Percentiles rank a stretch among this genome's conserved stretches.
Conservation (phyloP, 2,888 invertebrate species). For the Alloscopus bannaensis region DNA sequence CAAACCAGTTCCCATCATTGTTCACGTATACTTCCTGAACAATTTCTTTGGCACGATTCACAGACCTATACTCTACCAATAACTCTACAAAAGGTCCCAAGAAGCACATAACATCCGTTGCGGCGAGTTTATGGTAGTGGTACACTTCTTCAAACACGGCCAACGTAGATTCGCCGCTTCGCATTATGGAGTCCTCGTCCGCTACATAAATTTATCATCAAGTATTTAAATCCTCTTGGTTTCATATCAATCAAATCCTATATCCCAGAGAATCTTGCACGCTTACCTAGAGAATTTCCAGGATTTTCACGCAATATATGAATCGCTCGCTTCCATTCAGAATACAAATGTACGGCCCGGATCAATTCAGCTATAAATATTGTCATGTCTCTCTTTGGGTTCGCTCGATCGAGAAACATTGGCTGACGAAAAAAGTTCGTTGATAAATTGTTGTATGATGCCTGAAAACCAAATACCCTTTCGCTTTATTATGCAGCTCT, state of each 20-base stretch:
- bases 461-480: too few relatives aligned
- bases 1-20: conserved; percentile 55
- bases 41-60: conserved; percentile 43
- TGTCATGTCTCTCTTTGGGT: conserved; percentile 54
- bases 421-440: neutral
- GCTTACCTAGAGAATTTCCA: neutral
- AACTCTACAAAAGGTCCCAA: conserved; percentile 65
- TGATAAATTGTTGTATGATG: too few relatives aligned
- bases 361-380: conserved; percentile 52
- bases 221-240: neutral
- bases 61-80: conserved; percentile 37
- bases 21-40: conserved; percentile 42
- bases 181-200: conserved; percentile 20
- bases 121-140: conserved; percentile 20
- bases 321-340: conserved; percentile 39
- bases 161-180: conserved; percentile 59
- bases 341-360: conserved; percentile 49
- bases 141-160: conserved; percentile 47
- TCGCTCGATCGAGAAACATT: neutral
- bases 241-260: neutral
- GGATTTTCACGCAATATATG: neutral
- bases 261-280: neutral
- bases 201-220: conserved; percentile 12
- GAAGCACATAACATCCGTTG: conserved; percentile 64
- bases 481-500: too few relatives aligned